These are phyloP conservation scores for Pithys albifrons DNA, from an alignment of 2,113 vertebrate species.

Conservation along the genomic window DNA sequence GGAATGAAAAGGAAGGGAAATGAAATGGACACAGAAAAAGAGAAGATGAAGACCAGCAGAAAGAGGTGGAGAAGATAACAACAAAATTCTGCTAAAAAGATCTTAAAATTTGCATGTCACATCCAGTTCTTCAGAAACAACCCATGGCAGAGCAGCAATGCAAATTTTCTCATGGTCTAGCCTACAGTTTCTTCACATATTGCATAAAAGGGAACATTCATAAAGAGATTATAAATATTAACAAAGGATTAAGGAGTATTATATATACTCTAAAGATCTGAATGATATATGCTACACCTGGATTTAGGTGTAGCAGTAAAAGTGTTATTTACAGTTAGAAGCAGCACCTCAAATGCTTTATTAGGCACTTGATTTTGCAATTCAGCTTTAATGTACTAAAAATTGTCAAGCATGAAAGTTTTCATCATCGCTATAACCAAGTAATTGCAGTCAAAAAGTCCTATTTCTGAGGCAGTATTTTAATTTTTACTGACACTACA, in stretches of 20 bases:
- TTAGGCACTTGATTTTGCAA: not conserved
- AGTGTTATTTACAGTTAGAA: not conserved
- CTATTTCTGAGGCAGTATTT: not conserved
- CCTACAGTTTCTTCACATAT: conserved; percentile 2
- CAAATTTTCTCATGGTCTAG: not conserved
- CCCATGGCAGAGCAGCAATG: not conserved
- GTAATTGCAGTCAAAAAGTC: not conserved
- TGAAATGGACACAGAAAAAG: not conserved
- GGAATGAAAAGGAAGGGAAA: not conserved
- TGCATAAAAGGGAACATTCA: not conserved
- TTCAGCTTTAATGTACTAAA: not conserved
- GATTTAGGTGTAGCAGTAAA: not conserved
- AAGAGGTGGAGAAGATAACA: not conserved
- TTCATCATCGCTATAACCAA: not conserved
- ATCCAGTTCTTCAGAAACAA: conserved; percentile 1
- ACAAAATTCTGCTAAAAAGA: not conserved
- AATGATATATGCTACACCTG: not conserved
- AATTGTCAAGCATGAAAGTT: not conserved
- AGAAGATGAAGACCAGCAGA: not conserved
- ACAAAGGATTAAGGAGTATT: not conserved
- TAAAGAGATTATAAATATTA: not conserved
- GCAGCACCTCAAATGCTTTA: not conserved
- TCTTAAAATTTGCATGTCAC: not conserved
- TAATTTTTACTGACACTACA: not conserved
- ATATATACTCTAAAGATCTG: not conserved